A percentile compares a stretch with the other conserved stretches of the same genome.
phyloP scores from a whole-genome alignment of 2,797 vertebrate species.

The Gymnoscopelus microlampas region DNA sequence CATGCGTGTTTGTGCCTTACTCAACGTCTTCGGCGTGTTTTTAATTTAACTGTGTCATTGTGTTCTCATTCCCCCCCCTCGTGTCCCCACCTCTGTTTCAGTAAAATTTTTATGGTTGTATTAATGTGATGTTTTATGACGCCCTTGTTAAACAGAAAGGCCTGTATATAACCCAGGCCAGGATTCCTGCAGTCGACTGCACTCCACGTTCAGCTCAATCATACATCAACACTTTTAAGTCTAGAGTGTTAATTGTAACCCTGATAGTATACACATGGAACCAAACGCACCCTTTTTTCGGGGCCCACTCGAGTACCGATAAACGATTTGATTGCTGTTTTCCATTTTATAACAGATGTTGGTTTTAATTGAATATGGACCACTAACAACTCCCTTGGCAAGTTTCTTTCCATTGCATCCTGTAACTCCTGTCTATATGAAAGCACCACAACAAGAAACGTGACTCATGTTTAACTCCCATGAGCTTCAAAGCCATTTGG shows the following conservation, averaged over 20 bases:
- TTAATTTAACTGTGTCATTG: conserved; percentile 35
- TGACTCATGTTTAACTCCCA: not conserved
- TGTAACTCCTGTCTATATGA: not conserved
- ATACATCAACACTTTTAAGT: too few relatives aligned
- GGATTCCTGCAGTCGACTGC: conserved; percentile 1
- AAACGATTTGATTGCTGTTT: too few relatives aligned
- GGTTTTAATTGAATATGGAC: not conserved
- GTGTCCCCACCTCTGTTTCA: conserved; percentile 20
- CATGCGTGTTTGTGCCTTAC: not conserved
- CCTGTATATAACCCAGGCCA: conserved; percentile 4
- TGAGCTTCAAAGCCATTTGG: conserved; percentile 18
- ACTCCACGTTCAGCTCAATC: not conserved
- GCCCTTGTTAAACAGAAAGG: conserved; percentile 28
- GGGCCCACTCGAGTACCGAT: too few relatives aligned
- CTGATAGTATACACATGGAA: too few relatives aligned
- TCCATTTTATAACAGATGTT: too few relatives aligned
- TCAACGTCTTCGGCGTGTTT: not conserved
- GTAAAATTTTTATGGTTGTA: conserved; percentile 53
- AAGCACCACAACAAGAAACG: too few relatives aligned
- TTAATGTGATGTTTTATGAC: conserved; percentile 43
- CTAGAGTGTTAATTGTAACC: too few relatives aligned
- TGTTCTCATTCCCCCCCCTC: conserved; percentile 4
- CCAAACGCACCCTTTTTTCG: too few relatives aligned
- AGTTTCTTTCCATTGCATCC: not conserved
- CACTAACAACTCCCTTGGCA: not conserved